Evolutionary conservation across 2,113 vertebrate genomes (phyloP).

Genomic region (Carassius carassius): DNA sequence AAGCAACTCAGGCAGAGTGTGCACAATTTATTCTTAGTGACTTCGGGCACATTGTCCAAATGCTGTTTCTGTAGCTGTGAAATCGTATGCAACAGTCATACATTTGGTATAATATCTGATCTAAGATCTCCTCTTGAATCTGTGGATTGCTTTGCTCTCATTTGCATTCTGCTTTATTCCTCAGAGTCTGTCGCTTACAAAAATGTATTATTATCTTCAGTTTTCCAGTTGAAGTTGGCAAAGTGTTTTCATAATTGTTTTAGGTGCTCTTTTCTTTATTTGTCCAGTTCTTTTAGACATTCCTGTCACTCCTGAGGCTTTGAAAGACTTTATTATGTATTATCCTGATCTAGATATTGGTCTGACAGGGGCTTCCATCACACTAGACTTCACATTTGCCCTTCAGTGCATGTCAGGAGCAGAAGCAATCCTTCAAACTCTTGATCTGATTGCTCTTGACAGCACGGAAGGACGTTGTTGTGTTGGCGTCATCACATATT

Average conservation of each 20-base stretch:
- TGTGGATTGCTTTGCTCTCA: background rate
- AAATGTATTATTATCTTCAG: background rate
- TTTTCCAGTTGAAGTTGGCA: constrained; percentile 3
- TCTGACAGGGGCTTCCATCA: constrained; percentile 14
- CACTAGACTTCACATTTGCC: background rate
- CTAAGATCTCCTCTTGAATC: background rate
- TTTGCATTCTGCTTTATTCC: background rate
- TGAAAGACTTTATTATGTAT: background rate
- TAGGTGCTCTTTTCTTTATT: background rate
- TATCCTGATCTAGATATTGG: background rate
- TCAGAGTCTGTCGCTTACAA: background rate
- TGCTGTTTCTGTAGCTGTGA: background rate
- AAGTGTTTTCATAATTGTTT: no score
- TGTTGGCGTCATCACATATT: constrained; percentile 6
- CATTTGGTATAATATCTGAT: background rate
- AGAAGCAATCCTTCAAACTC: constrained; percentile 25
- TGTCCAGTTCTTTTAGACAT: background rate
- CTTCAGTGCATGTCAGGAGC: constrained; percentile 10
- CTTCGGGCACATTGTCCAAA: background rate
- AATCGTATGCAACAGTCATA: background rate
- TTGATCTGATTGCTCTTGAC: constrained; percentile 25
- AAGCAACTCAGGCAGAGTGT: background rate
- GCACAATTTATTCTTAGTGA: background rate
- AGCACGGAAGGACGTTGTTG: background rate
- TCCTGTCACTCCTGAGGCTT: background rate